Evolutionary conservation across 2,797 vertebrate species (phyloP).

Genomic region (Cryptoprocta ferox): DNA sequence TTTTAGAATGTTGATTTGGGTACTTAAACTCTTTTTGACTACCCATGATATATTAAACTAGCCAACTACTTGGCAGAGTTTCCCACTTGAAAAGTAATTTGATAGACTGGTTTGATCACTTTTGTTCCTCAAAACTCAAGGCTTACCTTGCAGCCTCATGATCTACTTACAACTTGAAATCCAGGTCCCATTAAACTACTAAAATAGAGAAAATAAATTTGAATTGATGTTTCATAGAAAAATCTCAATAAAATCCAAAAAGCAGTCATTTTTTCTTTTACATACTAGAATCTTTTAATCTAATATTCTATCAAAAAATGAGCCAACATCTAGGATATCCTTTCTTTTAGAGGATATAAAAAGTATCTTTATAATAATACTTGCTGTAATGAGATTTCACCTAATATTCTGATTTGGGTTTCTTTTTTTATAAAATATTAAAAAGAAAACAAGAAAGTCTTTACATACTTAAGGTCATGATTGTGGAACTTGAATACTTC

Average conservation of each 20-base stretch:
- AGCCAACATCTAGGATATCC: neutral
- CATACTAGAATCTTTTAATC: neutral
- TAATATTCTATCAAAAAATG: conserved; percentile 15
- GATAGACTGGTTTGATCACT: conserved; percentile 18
- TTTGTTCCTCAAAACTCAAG: conserved; percentile 38
- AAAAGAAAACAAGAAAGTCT: conserved; percentile 41
- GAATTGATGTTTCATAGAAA: conserved; percentile 10
- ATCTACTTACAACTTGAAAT: conserved; percentile 36
- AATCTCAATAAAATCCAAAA: conserved; percentile 14
- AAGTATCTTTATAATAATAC: neutral
- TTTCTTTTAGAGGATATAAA: conserved; percentile 8
- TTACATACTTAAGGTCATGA: neutral
- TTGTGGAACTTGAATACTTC: conserved; percentile 28
- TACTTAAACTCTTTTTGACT: conserved; percentile 45
- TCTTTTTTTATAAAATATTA: conserved; percentile 15
- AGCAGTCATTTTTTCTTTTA: neutral
- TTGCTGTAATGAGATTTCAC: conserved; percentile 26
- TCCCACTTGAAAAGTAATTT: conserved; percentile 44
- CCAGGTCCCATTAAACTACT: conserved; percentile 1
- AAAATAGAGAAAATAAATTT: neutral
- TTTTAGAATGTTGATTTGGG: conserved; percentile 4
- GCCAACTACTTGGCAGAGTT: conserved; percentile 25
- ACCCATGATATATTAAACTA: neutral
- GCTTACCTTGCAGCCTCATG: neutral
- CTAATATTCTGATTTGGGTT: conserved; percentile 15